phyloP scores from a whole-genome alignment of 2,797 vertebrate species.

The Chelidonichthys spinosus region DNA sequence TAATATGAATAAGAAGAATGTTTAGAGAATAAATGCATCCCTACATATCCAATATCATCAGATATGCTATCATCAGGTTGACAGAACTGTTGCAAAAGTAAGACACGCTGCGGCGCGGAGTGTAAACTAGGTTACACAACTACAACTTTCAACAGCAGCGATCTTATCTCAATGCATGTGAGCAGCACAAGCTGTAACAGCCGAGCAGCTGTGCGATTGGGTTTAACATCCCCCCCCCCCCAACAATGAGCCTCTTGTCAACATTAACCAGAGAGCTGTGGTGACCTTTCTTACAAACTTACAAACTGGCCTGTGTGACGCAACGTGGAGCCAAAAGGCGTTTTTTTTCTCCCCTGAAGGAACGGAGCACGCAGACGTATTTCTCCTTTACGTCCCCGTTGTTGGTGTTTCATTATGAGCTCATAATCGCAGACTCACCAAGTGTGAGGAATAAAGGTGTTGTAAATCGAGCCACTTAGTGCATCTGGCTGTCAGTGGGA shows the following conservation, averaged over 20 bases:
- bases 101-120: slow-evolving; percentile 43
- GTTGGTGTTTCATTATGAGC: slow-evolving; percentile 22
- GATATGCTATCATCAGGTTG: neutral
- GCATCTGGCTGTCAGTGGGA: slow-evolving; percentile 46
- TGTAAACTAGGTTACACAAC: slow-evolving; percentile 72
- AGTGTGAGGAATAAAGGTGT: slow-evolving; percentile 8
- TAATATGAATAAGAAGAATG: neutral
- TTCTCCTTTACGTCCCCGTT: slow-evolving; percentile 5
- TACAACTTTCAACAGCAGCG: slow-evolving; percentile 59
- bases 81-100: slow-evolving; percentile 24
- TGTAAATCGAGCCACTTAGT: slow-evolving; percentile 30
- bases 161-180: slow-evolving; percentile 75
- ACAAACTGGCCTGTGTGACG: slow-evolving; percentile 38
- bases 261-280: slow-evolving; percentile 51
- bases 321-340: slow-evolving; percentile 14
- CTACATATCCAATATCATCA: neutral
- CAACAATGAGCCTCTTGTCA: slow-evolving; percentile 74
- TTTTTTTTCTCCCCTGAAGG: slow-evolving; percentile 33
- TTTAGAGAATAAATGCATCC: neutral
- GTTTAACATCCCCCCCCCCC: slow-evolving; percentile 57
- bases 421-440: slow-evolving; percentile 3
- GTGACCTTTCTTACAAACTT: slow-evolving; percentile 69
- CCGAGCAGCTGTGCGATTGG: slow-evolving; percentile 72
- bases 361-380: neutral
- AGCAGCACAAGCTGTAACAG: slow-evolving; percentile 57